phyloP scores from a whole-genome alignment of 2,888 invertebrate species.

The Dynastes maya region DNA sequence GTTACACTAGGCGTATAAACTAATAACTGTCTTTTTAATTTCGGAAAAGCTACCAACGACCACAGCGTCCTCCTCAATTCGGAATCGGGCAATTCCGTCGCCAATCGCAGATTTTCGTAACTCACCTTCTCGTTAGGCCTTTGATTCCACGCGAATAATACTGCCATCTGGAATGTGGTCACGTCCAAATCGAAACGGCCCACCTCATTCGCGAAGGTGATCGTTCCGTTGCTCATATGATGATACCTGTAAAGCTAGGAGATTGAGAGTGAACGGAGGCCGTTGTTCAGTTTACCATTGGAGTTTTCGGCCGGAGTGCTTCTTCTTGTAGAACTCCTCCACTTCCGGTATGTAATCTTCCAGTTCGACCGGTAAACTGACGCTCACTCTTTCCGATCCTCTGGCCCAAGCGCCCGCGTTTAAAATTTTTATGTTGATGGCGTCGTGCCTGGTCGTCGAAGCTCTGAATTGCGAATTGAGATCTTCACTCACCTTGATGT shows the following conservation, averaged over 20 bases:
- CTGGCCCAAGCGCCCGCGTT: constrained; percentile 99
- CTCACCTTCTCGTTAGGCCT: constrained; percentile 92
- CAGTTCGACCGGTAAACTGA: constrained; percentile 95
- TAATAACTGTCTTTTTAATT: constrained; percentile 93
- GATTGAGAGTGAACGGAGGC: constrained; percentile 3
- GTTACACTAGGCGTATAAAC: constrained; percentile 85
- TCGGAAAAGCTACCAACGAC: constrained; percentile 97
- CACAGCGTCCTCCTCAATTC: constrained; percentile 95
- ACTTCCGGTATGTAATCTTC: constrained; percentile 99
- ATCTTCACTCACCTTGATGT: constrained; percentile 98
- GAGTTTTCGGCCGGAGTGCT: constrained; percentile 97
- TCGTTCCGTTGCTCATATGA: constrained; percentile 99
- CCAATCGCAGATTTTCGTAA: constrained; percentile 96
- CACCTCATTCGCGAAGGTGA: constrained; percentile 93
- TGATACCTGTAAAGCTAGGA: constrained; percentile 76
- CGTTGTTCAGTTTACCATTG: constrained; percentile 81
- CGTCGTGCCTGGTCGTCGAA: constrained; percentile 86
- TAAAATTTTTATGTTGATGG: constrained; percentile 97
- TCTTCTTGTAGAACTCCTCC: constrained; percentile 98
- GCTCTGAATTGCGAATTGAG: constrained; percentile 93
- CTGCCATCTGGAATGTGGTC: constrained; percentile 99
- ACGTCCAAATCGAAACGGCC: constrained; percentile 98
- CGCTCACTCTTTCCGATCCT: constrained; percentile 94
- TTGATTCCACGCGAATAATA: constrained; percentile 99
- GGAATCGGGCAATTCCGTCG: constrained; percentile 96